These are phyloP conservation scores for Saccostrea cuccullata DNA, from an alignment of 1,140 invertebrate species.

Conservation along the genomic window DNA sequence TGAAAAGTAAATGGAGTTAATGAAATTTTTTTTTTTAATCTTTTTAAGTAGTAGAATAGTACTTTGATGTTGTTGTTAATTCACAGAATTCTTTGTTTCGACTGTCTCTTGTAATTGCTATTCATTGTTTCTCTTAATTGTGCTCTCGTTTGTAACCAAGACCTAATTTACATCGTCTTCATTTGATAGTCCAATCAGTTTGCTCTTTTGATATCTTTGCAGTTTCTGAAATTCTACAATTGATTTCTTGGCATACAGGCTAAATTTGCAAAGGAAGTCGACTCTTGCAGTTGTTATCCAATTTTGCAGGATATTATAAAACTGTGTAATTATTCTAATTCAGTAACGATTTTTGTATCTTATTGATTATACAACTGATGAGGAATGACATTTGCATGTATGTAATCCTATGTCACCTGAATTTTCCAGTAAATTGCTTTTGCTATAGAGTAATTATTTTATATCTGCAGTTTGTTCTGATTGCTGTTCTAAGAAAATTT, in stretches of 20 bases:
- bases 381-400: conserved; percentile 27
- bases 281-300: background rate
- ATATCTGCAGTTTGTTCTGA: too few relatives aligned
- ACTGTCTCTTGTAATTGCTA: background rate
- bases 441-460: too few relatives aligned
- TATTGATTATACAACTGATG: conserved; percentile 1
- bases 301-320: background rate
- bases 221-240: background rate
- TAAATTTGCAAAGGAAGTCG: conserved; percentile 18
- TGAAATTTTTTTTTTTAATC: too few relatives aligned
- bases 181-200: too few relatives aligned
- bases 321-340: conserved; percentile 21
- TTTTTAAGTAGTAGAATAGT: background rate
- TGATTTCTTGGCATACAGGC: background rate
- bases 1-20: too few relatives aligned
- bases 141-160: background rate
- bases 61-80: background rate
- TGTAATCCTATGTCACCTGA: conserved; percentile 1
- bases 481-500: too few relatives aligned
- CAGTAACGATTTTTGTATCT: conserved; percentile 15
- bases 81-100: background rate
- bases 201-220: background rate
- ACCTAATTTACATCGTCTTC: background rate
- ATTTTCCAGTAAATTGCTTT: background rate
- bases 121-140: background rate